Evolutionary conservation across 2,113 vertebrate genomes (phyloP).

Genomic region (Xenus cinereus): DNA sequence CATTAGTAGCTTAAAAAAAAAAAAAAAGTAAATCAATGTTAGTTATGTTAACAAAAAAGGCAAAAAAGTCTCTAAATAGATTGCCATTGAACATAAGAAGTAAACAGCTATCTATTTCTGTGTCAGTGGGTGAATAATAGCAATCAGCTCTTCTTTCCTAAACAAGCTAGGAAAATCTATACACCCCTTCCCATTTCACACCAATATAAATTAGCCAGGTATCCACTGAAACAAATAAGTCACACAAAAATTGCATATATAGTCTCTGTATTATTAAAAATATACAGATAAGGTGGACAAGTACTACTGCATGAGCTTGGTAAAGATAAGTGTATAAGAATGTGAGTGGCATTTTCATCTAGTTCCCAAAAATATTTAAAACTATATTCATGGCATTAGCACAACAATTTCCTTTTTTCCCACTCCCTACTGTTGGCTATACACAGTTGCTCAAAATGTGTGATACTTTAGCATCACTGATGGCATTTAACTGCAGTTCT

Average conservation of each 20-base stretch:
- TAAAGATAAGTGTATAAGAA: neutral
- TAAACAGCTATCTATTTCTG: neutral
- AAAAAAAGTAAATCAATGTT: neutral
- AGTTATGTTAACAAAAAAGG: neutral
- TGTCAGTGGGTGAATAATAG: neutral
- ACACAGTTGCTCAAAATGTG: neutral
- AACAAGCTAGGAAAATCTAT: neutral
- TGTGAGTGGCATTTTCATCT: neutral
- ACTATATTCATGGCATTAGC: neutral
- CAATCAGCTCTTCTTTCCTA: neutral
- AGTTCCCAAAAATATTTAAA: neutral
- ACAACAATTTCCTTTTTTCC: neutral
- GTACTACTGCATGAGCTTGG: neutral
- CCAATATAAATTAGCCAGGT: neutral
- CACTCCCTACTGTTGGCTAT: neutral
- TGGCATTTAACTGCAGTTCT: neutral
- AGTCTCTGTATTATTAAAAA: neutral
- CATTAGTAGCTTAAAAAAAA: neutral
- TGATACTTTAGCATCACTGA: neutral
- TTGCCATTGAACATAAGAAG: neutral
- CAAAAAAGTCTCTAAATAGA: neutral
- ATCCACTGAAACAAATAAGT: neutral
- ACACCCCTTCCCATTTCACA: neutral
- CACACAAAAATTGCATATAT: neutral
- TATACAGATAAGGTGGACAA: neutral